phyloP scores from a whole-genome alignment of 92 coral and sea anemone species.

The Porites evermanni region DNA sequence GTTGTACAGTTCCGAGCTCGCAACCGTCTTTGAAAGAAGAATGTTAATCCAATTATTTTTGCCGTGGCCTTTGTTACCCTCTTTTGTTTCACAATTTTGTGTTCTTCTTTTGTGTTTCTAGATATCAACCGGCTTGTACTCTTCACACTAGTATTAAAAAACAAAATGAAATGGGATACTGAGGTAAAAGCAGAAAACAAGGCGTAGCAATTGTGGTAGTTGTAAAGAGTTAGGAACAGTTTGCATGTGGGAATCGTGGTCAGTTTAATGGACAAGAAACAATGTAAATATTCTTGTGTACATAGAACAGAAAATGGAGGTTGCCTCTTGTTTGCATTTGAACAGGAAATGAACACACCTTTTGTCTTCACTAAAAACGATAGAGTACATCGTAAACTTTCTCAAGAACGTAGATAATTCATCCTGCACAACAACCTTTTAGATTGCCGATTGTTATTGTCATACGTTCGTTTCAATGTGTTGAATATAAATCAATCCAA shows the following conservation, averaged over 20 bases:
- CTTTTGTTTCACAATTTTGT: background rate
- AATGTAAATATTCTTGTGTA: constrained; percentile 7
- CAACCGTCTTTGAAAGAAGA: background rate
- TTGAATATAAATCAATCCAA: background rate
- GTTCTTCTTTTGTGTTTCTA: background rate
- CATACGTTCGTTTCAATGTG: background rate
- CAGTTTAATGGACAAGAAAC: background rate
- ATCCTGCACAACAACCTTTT: background rate
- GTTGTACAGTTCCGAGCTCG: too few relatives aligned
- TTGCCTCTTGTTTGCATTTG: constrained; percentile 18
- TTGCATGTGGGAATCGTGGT: background rate
- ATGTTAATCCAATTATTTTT: constrained; percentile 9
- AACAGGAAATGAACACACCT: constrained; percentile 27
- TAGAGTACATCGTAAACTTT: background rate
- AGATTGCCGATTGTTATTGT: background rate
- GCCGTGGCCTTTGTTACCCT: background rate
- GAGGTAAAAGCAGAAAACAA: too few relatives aligned
- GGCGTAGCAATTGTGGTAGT: too few relatives aligned
- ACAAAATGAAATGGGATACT: too few relatives aligned
- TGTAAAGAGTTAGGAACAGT: background rate
- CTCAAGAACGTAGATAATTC: background rate
- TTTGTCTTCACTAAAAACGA: background rate
- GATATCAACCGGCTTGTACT: background rate
- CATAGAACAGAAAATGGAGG: background rate
- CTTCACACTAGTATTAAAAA: too few relatives aligned